These are phyloP conservation scores for Delia radicum DNA, from an alignment of 1,140 invertebrate species.

Conservation along the genomic window DNA sequence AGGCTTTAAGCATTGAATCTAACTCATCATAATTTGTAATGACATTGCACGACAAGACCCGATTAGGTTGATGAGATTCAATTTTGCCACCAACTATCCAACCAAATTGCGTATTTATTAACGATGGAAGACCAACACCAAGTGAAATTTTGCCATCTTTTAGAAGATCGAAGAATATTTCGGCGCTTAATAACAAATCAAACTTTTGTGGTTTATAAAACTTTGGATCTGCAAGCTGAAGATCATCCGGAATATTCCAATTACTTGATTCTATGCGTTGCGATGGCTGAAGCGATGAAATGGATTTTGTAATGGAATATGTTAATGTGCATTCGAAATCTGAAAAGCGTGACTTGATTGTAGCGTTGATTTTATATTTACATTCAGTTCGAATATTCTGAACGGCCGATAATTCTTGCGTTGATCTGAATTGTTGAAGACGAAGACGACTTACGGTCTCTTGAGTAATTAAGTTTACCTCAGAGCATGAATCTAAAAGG, in stretches of 20 bases:
- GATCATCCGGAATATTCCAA: background rate
- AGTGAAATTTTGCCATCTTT: background rate
- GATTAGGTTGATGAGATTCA: background rate
- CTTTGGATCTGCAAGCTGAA: background rate
- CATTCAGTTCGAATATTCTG: background rate
- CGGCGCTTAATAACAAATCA: background rate
- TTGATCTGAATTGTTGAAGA: background rate
- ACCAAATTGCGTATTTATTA: background rate
- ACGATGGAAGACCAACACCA: background rate
- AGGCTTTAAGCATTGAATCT: background rate
- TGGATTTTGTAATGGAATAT: background rate
- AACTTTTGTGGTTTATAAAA: background rate
- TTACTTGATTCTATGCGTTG: background rate
- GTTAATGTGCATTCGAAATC: background rate
- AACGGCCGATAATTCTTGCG: background rate
- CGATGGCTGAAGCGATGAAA: background rate
- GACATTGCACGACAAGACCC: background rate
- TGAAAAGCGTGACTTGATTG: background rate
- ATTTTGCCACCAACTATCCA: background rate
- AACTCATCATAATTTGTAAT: background rate
- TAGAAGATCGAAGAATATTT: background rate
- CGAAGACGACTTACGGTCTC: background rate
- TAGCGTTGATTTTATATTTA: background rate
- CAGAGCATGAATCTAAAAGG: constrained; percentile 21
- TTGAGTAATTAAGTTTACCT: constrained; percentile 15